A percentile compares a stretch with the other conserved stretches of the same genome.
Conservation (phyloP, 2,888 invertebrate genomes). For the Notocelia uddmanniana region DNA sequence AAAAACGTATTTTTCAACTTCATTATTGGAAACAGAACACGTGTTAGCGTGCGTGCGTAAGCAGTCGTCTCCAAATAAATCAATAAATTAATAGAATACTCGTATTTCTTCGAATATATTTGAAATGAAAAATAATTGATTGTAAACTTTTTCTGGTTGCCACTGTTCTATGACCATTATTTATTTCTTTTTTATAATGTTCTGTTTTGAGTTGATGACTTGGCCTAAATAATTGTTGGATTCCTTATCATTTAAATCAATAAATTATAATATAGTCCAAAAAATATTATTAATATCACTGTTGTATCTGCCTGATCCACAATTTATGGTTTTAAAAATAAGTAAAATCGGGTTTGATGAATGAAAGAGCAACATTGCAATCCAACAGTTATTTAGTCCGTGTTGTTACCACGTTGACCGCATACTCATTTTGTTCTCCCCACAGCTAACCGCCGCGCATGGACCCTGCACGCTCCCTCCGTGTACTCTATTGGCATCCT, state of each 20-base stretch:
- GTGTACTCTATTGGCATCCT: conserved; percentile 36
- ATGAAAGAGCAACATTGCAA: background rate
- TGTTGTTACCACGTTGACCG: background rate
- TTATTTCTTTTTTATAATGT: background rate
- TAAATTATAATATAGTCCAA: background rate
- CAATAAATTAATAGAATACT: too few relatives aligned
- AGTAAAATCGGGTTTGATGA: too few relatives aligned
- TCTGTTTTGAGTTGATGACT: background rate
- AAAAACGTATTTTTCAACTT: background rate
- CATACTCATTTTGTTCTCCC: conserved; percentile 23
- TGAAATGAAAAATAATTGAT: background rate
- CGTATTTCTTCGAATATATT: background rate
- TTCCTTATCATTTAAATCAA: background rate
- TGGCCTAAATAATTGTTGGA: background rate
- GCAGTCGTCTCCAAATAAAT: background rate
- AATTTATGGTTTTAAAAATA: too few relatives aligned
- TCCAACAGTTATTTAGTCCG: background rate
- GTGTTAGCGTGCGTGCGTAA: too few relatives aligned
- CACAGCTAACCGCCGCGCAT: conserved; percentile 32
- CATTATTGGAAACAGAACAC: background rate
- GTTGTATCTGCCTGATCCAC: too few relatives aligned
- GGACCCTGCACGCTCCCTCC: conserved; percentile 27
- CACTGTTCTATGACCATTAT: background rate
- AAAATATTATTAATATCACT: too few relatives aligned
- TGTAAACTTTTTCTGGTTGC: background rate